phyloP scores from a whole-genome alignment of 1,140 invertebrate species.

The Eciton burchellii region DNA sequence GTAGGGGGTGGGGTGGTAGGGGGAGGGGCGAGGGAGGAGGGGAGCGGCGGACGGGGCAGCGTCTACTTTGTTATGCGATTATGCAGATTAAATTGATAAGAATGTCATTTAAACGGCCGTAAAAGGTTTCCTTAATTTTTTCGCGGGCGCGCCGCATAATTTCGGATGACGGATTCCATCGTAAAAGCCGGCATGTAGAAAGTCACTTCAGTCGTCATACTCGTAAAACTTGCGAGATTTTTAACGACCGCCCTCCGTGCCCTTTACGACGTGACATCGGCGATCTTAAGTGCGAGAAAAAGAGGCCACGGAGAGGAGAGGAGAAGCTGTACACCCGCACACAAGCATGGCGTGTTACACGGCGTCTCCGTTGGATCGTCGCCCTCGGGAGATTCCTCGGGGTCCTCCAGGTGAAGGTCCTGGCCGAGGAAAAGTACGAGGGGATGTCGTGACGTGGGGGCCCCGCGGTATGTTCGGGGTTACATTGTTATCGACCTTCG shows the following conservation, averaged over 20 bases:
- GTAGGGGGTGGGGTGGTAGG: too few species aligned
- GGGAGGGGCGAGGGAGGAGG: too few species aligned
- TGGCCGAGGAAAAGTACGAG: neutral
- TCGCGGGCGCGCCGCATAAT: conserved; percentile 24
- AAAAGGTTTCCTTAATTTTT: conserved; percentile 47
- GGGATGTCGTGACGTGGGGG: neutral
- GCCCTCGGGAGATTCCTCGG: neutral
- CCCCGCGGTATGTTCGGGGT: neutral
- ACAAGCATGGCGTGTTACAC: neutral
- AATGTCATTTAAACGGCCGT: conserved; percentile 18
- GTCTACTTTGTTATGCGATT: conserved; percentile 49
- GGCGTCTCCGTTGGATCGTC: conserved; percentile 1
- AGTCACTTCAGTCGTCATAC: conserved; percentile 20
- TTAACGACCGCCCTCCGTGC: conserved; percentile 1
- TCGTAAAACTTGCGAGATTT: conserved; percentile 45
- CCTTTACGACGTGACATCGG: conserved; percentile 45
- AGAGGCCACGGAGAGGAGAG: neutral
- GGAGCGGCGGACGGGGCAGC: conserved; percentile 10
- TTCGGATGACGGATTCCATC: conserved; percentile 38
- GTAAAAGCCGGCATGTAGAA: conserved; percentile 46
- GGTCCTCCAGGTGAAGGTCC: neutral
- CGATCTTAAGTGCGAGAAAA: conserved; percentile 32
- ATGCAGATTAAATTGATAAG: conserved; percentile 65
- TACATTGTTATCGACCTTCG: conserved; percentile 52
- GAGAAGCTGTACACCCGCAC: neutral